Evolutionary conservation across 30 jellyfish, hydroid and myxozoan species (phyloP).

Genomic region (Turritopsis dohrnii): DNA sequence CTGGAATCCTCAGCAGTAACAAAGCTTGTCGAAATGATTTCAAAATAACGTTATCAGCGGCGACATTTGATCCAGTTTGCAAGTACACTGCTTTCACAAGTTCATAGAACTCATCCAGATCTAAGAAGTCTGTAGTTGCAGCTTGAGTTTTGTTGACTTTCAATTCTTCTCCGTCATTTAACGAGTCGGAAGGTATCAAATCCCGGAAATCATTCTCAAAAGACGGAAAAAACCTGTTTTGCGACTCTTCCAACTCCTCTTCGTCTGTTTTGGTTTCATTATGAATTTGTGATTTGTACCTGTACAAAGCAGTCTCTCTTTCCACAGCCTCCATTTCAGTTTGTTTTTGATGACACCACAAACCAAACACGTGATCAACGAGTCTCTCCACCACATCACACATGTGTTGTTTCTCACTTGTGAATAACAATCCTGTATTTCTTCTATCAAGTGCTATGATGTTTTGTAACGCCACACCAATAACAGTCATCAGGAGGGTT

Average conservation of each 20-base stretch:
- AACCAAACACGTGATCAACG: neutral
- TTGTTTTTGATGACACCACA: slow-evolving; percentile 27
- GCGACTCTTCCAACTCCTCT: slow-evolving; percentile 34
- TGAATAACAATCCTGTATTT: neutral
- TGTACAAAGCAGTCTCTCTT: slow-evolving; percentile 49
- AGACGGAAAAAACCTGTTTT: slow-evolving; percentile 50
- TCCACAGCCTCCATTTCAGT: slow-evolving; percentile 43
- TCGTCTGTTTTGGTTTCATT: slow-evolving; percentile 54
- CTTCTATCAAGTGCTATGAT: neutral
- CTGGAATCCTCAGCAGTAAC: slow-evolving; percentile 7
- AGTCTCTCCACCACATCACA: neutral
- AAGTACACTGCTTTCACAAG: slow-evolving; percentile 21
- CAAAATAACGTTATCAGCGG: neutral
- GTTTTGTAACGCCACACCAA: neutral
- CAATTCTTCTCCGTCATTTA: slow-evolving; percentile 24
- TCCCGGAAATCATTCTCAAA: slow-evolving; percentile 49
- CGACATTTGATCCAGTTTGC: neutral
- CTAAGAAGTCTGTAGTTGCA: neutral
- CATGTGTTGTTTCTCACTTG: neutral
- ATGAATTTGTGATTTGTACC: slow-evolving; percentile 48
- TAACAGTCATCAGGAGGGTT: neutral
- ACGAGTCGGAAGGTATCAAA: slow-evolving; percentile 46
- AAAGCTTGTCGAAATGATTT: neutral
- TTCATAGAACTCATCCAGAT: neutral
- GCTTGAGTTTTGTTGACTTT: neutral